Conservation (phyloP, 2,113 vertebrate genomes). For the Trichomycterus rosablanca region DNA sequence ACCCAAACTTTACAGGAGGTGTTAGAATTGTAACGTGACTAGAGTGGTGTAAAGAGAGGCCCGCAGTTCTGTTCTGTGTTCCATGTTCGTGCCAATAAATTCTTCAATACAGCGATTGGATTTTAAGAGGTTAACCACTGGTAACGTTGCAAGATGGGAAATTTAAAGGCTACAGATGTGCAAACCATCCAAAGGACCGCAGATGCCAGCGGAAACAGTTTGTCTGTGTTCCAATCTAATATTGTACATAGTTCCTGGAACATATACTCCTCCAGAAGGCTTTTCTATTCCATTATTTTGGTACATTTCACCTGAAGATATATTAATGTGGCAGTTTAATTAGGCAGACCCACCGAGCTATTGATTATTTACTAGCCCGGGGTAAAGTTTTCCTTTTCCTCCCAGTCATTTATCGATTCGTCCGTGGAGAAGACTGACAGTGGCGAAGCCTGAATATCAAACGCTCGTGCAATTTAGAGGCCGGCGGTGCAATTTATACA, state of each 20-base stretch:
- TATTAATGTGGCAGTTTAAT: conserved; percentile 68
- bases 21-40: too few species aligned
- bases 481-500: conserved; percentile 33
- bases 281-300: conserved; percentile 29
- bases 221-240: conserved; percentile 5
- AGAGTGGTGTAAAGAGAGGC: too few species aligned
- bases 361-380: conserved; percentile 66
- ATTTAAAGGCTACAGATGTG: not conserved
- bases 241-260: not conserved
- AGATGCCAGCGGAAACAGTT: not conserved
- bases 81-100: too few species aligned
- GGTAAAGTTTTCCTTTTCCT: conserved; percentile 67
- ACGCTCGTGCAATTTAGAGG: conserved; percentile 29
- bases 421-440: conserved; percentile 51
- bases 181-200: not conserved
- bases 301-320: conserved; percentile 53
- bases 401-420: conserved; percentile 64
- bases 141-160: not conserved
- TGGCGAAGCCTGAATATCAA: conserved; percentile 55
- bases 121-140: too few species aligned
- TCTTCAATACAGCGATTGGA: too few species aligned
- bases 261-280: conserved; percentile 12
- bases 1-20: too few species aligned
- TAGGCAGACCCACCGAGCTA: conserved; percentile 57
- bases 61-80: too few species aligned